These are phyloP conservation scores for Echeneis naucrates DNA, from an alignment of 2,797 vertebrate genomes.

Conservation along the genomic window DNA sequence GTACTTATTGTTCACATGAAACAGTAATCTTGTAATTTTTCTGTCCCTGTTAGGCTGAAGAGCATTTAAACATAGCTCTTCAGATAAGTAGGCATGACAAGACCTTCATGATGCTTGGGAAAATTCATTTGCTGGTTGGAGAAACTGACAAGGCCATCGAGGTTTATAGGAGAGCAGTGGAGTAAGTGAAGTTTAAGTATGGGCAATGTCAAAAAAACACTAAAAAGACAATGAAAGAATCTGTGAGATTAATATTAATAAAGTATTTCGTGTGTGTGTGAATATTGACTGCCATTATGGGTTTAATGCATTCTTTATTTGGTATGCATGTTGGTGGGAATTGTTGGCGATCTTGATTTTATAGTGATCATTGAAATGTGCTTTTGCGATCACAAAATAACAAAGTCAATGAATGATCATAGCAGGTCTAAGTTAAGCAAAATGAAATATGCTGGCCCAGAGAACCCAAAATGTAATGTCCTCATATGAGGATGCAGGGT, in stretches of 20 bases:
- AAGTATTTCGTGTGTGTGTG: neutral
- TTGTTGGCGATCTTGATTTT: no score
- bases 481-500: no score
- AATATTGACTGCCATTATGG: neutral
- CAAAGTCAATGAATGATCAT: no score
- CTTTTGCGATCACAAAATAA: no score
- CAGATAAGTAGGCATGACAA: conserved; percentile 92
- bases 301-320: no score
- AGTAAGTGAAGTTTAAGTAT: conserved; percentile 85
- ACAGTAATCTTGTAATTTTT: conserved; percentile 19
- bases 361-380: no score
- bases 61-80: conserved; percentile 91
- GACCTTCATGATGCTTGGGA: conserved; percentile 94
- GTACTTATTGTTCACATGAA: neutral
- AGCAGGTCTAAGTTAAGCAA: no score
- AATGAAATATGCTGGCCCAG: no score
- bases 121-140: conserved; percentile 91
- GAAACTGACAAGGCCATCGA: conserved; percentile 91
- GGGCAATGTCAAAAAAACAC: neutral
- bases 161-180: conserved; percentile 92
- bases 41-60: conserved; percentile 86
- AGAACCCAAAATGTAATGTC: no score
- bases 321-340: no score
- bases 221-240: neutral
- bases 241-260: neutral